Conservation (phyloP, 2,113 vertebrate species). For the Cyphomyrus discorhynchus region DNA sequence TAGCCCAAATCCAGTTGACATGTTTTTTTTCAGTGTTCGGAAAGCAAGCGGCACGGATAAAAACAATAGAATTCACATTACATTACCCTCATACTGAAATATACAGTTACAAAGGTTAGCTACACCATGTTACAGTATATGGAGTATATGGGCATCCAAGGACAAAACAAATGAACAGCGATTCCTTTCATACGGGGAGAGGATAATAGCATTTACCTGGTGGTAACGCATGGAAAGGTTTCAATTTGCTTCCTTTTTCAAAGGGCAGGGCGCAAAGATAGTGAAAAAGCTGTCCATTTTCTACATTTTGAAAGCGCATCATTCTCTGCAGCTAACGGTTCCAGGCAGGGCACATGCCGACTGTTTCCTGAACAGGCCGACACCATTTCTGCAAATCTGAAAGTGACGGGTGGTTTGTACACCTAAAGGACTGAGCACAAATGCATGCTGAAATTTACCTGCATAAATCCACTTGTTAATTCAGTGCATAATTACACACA, state of each 20-base stretch:
- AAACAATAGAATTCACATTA: background rate
- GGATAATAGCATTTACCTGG: background rate
- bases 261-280: background rate
- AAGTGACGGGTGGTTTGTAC: background rate
- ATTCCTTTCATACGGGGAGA: background rate
- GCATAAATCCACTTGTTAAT: background rate
- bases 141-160: background rate
- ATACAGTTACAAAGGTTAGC: background rate
- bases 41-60: background rate
- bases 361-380: background rate
- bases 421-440: background rate
- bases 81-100: background rate
- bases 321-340: background rate
- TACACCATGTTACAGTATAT: background rate
- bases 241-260: background rate
- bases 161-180: background rate
- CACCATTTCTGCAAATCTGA: background rate
- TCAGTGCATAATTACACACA: background rate
- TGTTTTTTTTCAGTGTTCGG: background rate
- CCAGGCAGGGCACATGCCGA: background rate
- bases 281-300: background rate
- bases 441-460: background rate
- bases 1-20: background rate
- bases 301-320: background rate
- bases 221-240: background rate